Conservation (phyloP, 92 coral and sea anemone genomes). For the Palythoa heliodiscus region DNA sequence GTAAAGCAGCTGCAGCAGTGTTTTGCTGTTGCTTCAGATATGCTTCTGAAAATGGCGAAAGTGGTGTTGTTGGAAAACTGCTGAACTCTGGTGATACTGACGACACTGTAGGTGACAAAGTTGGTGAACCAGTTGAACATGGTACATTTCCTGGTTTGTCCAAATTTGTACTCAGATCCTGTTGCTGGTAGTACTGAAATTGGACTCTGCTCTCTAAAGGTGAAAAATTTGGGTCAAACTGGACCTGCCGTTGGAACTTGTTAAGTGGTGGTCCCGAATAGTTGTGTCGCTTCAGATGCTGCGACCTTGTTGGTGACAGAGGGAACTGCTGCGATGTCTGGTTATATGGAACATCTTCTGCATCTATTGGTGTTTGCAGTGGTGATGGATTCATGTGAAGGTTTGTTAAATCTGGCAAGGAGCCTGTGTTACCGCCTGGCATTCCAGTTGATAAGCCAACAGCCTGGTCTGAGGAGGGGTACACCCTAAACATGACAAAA, state of each 20-base stretch:
- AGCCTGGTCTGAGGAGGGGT: slow-evolving; percentile 25
- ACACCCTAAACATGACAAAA: slow-evolving; percentile 17
- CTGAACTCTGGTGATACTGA: slow-evolving; percentile 81
- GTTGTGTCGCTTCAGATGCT: slow-evolving; percentile 29
- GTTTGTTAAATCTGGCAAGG: slow-evolving; percentile 92
- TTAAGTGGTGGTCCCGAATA: slow-evolving; percentile 31
- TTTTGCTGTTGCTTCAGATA: slow-evolving; percentile 80
- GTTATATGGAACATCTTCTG: slow-evolving; percentile 66
- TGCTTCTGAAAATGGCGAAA: slow-evolving; percentile 76
- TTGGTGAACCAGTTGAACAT: slow-evolving; percentile 70
- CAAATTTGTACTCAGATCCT: slow-evolving; percentile 36
- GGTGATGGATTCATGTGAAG: slow-evolving; percentile 95
- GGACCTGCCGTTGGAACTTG: slow-evolving; percentile 37
- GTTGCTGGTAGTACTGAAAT: slow-evolving; percentile 42
- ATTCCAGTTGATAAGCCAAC: slow-evolving; percentile 15
- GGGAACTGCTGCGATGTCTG: slow-evolving; percentile 51
- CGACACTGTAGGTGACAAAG: slow-evolving; percentile 78
- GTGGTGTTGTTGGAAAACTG: slow-evolving; percentile 68
- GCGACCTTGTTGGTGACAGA: slow-evolving; percentile 33
- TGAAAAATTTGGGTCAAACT: slow-evolving; percentile 41
- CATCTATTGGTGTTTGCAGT: slow-evolving; percentile 88
- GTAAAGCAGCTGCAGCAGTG: slow-evolving; percentile 56
- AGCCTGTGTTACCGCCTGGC: slow-evolving; percentile 73
- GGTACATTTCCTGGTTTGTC: slow-evolving; percentile 25
- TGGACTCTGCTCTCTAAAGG: slow-evolving; percentile 44